Conservation (phyloP, 2,797 vertebrate genomes). For the Cryptoprocta ferox region DNA sequence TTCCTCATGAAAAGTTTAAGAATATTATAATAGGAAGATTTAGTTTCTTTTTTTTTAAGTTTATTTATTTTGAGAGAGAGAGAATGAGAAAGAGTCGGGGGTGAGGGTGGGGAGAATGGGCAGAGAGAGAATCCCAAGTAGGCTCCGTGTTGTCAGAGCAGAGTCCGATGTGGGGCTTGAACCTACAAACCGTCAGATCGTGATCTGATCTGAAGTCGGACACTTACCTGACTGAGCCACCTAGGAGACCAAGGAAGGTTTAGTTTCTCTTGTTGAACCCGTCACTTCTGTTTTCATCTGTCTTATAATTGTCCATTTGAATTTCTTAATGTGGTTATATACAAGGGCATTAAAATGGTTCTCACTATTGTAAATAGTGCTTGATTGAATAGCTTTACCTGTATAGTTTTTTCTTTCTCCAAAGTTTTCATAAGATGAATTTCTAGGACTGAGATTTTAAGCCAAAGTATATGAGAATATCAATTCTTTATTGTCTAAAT, state of each 20-base stretch:
- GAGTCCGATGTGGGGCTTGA: no score
- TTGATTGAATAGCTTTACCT: background rate
- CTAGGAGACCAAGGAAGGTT: background rate
- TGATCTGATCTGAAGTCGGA: no score
- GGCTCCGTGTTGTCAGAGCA: no score
- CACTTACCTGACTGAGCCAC: no score
- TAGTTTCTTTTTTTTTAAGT: background rate
- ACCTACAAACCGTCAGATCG: no score
- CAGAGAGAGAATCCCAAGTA: no score
- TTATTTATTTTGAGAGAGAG: no score
- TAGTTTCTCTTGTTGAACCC: conserved; percentile 16
- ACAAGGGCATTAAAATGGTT: background rate
- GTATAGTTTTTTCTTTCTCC: background rate
- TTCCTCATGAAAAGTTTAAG: background rate
- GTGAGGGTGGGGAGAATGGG: no score
- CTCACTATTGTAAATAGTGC: background rate
- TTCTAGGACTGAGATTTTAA: conserved; percentile 18
- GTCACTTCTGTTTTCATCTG: background rate
- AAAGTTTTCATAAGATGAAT: background rate
- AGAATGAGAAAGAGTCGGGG: no score
- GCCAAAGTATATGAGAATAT: background rate
- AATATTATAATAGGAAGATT: background rate
- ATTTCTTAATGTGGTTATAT: background rate
- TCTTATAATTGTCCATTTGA: background rate
- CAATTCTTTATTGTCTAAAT: background rate